Percentiles rank a stretch among this genome's conserved stretches.
Evolutionary conservation across 2,797 vertebrate genomes (phyloP).

Genomic region (Ficedula albicollis): DNA sequence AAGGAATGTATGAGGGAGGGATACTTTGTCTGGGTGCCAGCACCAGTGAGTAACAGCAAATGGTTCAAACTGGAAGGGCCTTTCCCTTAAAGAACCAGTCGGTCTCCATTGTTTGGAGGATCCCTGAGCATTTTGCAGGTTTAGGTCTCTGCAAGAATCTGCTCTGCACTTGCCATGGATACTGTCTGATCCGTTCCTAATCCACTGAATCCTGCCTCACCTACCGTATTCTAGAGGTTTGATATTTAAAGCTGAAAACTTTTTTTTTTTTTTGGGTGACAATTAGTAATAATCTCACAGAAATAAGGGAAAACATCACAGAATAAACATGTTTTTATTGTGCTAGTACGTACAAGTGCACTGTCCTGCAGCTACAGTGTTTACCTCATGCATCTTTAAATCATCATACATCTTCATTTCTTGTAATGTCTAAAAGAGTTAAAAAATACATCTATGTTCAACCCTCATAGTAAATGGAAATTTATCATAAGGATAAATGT

Average conservation of each 20-base stretch:
- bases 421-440: not conserved
- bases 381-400: not conserved
- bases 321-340: not conserved
- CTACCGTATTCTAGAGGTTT: not conserved
- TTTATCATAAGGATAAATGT: not conserved
- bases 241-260: not conserved
- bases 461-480: not conserved
- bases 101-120: not conserved
- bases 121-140: not conserved
- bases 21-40: conserved; percentile 50
- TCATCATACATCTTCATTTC: not conserved
- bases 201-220: not conserved
- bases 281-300: not conserved
- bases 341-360: not conserved
- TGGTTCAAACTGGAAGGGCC: conserved; percentile 39
- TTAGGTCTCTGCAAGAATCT: not conserved
- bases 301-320: not conserved
- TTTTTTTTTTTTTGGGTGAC: not conserved
- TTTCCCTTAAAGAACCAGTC: conserved; percentile 20
- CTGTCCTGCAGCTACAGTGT: not conserved
- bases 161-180: fast-evolving
- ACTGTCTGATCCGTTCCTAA: not conserved
- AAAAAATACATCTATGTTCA: not conserved
- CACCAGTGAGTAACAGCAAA: conserved; percentile 36
- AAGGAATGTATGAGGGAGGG: conserved; percentile 61